These are phyloP conservation scores for Esperia sulphurella DNA, from an alignment of 2,888 invertebrate genomes.

Conservation along the genomic window DNA sequence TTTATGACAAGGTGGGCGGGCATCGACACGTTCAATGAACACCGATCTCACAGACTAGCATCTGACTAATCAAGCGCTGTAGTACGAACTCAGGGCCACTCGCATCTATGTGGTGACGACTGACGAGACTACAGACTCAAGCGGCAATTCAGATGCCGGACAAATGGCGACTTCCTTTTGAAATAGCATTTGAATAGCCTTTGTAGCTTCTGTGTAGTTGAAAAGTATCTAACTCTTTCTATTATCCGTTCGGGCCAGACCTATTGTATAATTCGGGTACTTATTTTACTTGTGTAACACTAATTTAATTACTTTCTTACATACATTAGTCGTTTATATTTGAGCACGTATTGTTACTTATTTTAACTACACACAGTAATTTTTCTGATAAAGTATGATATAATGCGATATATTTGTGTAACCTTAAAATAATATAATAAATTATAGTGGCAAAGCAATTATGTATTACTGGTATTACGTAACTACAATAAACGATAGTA, in stretches of 20 bases:
- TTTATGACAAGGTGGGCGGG: slow-evolving; percentile 24
- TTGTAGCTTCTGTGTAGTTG: neutral
- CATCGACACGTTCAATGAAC: slow-evolving; percentile 23
- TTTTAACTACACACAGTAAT: no score
- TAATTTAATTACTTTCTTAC: no score
- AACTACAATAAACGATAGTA: slow-evolving; percentile 1
- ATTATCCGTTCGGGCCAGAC: no score
- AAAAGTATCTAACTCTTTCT: neutral
- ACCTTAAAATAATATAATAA: neutral
- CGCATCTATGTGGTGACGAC: slow-evolving; percentile 39
- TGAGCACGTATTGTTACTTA: no score
- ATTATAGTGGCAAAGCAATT: slow-evolving; percentile 7
- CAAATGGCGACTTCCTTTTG: slow-evolving; percentile 56
- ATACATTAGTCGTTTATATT: no score
- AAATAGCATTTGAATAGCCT: slow-evolving; percentile 31
- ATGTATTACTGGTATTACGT: neutral
- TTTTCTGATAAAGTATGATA: no score
- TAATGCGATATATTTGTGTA: neutral
- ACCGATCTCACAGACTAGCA: slow-evolving; percentile 25
- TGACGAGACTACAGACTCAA: slow-evolving; percentile 33
- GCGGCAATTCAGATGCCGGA: slow-evolving; percentile 46
- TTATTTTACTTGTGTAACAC: neutral
- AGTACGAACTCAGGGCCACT: slow-evolving; percentile 38
- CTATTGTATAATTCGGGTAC: neutral
- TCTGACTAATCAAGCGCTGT: slow-evolving; percentile 41